These are phyloP conservation scores for Sebastes variabilis DNA, from an alignment of 2,797 vertebrate genomes.

Conservation along the genomic window DNA sequence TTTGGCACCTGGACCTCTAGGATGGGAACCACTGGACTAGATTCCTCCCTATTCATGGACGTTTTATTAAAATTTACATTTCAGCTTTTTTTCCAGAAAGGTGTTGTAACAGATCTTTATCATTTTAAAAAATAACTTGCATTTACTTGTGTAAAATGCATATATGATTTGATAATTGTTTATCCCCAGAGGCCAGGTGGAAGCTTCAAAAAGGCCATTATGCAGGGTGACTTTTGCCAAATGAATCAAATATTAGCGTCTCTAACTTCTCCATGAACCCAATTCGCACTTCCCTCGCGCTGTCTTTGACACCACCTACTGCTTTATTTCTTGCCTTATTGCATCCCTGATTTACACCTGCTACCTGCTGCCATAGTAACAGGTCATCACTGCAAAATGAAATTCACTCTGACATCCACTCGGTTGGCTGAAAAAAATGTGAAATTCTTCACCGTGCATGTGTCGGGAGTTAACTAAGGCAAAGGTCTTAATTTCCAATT, in stretches of 20 bases:
- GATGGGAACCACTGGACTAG: too few species aligned
- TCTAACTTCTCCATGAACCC: not conserved
- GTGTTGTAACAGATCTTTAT: not conserved
- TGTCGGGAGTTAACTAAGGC: not conserved
- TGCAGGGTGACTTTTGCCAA: conserved; percentile 3
- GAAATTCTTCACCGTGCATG: not conserved
- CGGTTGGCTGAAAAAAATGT: not conserved
- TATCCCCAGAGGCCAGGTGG: not conserved
- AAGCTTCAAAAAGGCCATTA: conserved; percentile 29
- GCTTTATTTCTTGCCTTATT: conserved; percentile 36
- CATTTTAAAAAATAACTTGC: not conserved
- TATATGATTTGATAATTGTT: conserved; percentile 27
- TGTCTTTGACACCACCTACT: not conserved
- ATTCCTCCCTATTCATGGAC: not conserved
- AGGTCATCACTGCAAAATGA: not conserved
- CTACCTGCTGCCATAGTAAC: conserved; percentile 59
- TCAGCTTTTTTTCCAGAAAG: not conserved
- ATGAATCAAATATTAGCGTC: conserved; percentile 9
- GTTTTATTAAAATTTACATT: not conserved
- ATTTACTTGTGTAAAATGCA: not conserved
- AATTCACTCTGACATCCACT: not conserved
- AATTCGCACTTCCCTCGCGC: not conserved
- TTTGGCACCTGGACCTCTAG: too few species aligned
- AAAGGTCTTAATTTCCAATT: not conserved
- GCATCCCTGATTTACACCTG: conserved; percentile 48